Base-by-base conservation (phyloP, 2,797 vertebrate genomes). In the Hoplostethus mediterraneus region DNA sequence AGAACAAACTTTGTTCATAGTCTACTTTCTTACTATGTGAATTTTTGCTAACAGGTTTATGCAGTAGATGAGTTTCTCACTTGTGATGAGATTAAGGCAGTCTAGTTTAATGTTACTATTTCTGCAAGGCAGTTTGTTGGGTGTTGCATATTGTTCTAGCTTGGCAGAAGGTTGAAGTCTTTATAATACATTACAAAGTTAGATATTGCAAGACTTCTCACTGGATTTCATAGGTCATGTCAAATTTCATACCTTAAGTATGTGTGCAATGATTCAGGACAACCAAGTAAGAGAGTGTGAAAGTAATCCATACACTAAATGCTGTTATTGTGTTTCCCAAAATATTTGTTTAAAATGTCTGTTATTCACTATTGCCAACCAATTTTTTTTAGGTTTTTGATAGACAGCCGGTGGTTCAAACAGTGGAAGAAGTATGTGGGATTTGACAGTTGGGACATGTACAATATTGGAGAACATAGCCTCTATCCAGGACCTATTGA, bases 391-490 rank as follows among this genome's bases (percentile, higher is more conserved):
- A 99, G 98, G 98, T 99, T 96, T 93, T 93, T 99, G 59, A 96
- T 99, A 86, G 97, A 98, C 91, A 98, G 95, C 67, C 94, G 97
- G 45, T 99, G 98, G 98, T 99, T 98, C 91, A 98, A 97, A 79
- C 97, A 98, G 70, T 99, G 98, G 98, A 99, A 98, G 93, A 99
- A 99, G 71, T 99, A 98, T 79, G 98, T 99, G 83, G 97, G 97
- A 53, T 99, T 97, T 65, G 97, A 99, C 90, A 98, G 94, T 84
- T 99, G 97, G 97, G 98, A 99, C 67, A 94, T 96, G 96, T 97
- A 97, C 90, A 96, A 94, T 74, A 95, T 95, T 56, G 97, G 97
- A 7, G 96, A 99, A 67, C 95, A 92, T 52, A 95, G 90, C 70
- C 91, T 98, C 5, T 98, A 95, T 75, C 98, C 98, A 4, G 98